Evolutionary conservation across 2,888 invertebrate genomes (phyloP), one percentile per base, ranked within the genome.

Genomic region (Apodemia duryi): DNA sequence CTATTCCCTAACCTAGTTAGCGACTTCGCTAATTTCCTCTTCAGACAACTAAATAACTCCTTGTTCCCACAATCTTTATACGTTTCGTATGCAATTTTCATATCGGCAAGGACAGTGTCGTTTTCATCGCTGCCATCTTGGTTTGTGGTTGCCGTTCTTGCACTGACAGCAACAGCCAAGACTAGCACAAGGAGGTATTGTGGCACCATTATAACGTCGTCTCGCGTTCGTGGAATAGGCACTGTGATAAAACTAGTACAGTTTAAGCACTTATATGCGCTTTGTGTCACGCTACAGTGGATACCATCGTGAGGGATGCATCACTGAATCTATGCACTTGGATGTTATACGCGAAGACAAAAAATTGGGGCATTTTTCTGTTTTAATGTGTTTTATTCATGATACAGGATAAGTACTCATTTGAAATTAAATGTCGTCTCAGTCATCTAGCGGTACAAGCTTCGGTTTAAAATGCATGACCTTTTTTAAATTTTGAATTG

Each of bases 51-150:
- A 3, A 95, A 92, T 43, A 95, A 82, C 71, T 95, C 95, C 69
- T 93, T 88, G 64, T 94, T 93, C 68, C 95, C 93, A 88, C 97
- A 97, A 76, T 97, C 96, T 83, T 95, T 95, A 86, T 97, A 97
- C 70, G 96, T 94, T 80, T 96, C 95, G 77, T 95, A 96, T 71
- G 96, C 94, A 76, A 95, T 93, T 74, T 95, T 94, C 6, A 96
- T 85, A 75, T 96, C 96, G 70, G 94, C 94, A 70, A 95, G 86
- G 71, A 93, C 82, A 73, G 78, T 82, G 70, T 91, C 91, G 64
- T 92, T 91, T 72, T 91, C 61, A 13, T 61, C 61, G 43, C 88
- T 81, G 13, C 79, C 86, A 73, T 91, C 85, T 51, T 83, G 91
- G 71, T 84, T 83, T 35, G 90, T 85, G 70, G 83, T 81, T 2